These are phyloP conservation scores for Hemibagrus wyckioides DNA, from an alignment of 2,113 vertebrate species.

Conservation along the genomic window DNA sequence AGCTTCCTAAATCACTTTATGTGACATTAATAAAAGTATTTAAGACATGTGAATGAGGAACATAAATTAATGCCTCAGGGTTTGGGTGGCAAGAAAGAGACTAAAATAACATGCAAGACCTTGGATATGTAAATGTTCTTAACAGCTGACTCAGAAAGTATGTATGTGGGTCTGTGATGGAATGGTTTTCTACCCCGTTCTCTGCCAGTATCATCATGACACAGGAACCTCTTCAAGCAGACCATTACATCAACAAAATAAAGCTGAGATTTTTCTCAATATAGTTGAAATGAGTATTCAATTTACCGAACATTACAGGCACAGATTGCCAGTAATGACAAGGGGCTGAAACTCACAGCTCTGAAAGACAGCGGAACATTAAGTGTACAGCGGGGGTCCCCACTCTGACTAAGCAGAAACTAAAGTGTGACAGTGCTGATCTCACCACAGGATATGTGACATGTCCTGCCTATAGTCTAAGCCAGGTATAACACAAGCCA, in stretches of 20 bases:
- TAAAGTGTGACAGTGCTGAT: conserved; percentile 20
- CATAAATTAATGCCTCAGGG: background rate
- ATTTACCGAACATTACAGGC: conserved; percentile 46
- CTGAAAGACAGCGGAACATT: conserved; percentile 38
- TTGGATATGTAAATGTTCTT: background rate
- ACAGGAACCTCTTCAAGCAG: conserved; percentile 27
- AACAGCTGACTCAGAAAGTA: conserved; percentile 29
- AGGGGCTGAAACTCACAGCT: conserved; percentile 37
- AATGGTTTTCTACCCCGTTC: conserved; percentile 32
- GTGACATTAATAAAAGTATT: background rate
- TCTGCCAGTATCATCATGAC: conserved; percentile 16
- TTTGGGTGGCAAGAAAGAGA: conserved; percentile 1
- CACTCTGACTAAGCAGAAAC: conserved; percentile 43
- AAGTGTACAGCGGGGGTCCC: conserved; percentile 43
- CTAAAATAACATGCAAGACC: background rate
- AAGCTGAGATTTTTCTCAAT: conserved; percentile 13
- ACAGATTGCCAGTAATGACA: conserved; percentile 49
- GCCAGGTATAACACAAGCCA: background rate
- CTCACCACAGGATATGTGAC: conserved; percentile 25
- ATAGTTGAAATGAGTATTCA: conserved; percentile 16
- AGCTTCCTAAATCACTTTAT: background rate
- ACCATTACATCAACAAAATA: conserved; percentile 11
- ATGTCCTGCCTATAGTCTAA: background rate
- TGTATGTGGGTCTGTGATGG: conserved; percentile 8
- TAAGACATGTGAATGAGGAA: background rate